Percentiles rank a stretch among this genome's conserved stretches.
phyloP scores from a whole-genome alignment of 23 tunicate genomes.

The Trididemnum nubilum region DNA sequence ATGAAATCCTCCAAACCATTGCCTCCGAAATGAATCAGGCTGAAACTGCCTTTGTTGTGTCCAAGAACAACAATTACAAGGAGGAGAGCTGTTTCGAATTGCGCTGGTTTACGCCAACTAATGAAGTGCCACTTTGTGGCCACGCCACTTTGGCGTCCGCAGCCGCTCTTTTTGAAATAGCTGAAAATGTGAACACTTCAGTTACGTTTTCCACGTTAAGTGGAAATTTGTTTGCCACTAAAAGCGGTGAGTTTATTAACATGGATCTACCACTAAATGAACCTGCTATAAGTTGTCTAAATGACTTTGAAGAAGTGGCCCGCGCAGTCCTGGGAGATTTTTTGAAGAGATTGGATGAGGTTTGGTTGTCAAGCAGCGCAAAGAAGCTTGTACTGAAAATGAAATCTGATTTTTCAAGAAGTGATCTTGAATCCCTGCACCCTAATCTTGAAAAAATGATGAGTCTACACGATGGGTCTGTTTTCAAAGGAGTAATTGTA shows the following conservation, averaged over 20 bases:
- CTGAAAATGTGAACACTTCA: conserved; percentile 27
- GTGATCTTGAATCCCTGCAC: conserved; percentile 31
- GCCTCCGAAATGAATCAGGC: conserved; percentile 77
- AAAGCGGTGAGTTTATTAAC: conserved; percentile 28
- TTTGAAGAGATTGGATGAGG: background rate
- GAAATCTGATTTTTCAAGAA: conserved; percentile 37
- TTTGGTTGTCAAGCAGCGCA: conserved; percentile 34
- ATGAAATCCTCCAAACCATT: conserved; percentile 38
- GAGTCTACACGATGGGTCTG: conserved; percentile 64
- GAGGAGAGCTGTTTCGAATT: conserved; percentile 44
- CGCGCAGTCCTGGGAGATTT: background rate
- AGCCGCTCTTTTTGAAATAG: conserved; percentile 58
- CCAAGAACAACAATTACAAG: conserved; percentile 8
- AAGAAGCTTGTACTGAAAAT: conserved; percentile 62
- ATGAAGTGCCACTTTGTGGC: conserved; percentile 89
- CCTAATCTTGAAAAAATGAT: conserved; percentile 53
- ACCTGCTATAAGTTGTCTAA: conserved; percentile 7
- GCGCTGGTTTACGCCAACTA: conserved; percentile 94
- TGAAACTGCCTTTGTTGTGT: conserved; percentile 53
- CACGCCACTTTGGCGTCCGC: conserved; percentile 94
- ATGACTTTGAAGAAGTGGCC: background rate
- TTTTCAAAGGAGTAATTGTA: conserved; percentile 70
- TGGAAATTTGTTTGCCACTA: conserved; percentile 53
- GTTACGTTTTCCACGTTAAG: conserved; percentile 69
- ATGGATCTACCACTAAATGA: conserved; percentile 76